A percentile compares a stretch with the other conserved stretches of the same genome.
Evolutionary conservation across 2,797 vertebrate genomes (phyloP).

Genomic region (Leuciscus waleckii): DNA sequence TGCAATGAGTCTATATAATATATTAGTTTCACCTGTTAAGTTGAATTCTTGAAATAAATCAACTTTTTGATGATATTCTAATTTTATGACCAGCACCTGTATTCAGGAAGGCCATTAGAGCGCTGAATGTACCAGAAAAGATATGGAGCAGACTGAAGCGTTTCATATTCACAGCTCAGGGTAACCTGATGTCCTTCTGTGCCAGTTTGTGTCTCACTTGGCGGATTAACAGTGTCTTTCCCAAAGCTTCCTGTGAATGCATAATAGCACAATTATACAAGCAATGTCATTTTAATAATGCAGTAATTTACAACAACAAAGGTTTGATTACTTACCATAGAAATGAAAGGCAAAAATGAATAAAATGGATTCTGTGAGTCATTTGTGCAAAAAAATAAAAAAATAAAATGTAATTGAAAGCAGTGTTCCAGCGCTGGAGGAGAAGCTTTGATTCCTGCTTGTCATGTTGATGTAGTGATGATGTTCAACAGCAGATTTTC

Average conservation of each 20-base stretch:
- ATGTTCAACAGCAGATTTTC: not conserved
- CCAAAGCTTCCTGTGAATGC: slow-evolving; percentile 8
- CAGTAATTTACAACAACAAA: not conserved
- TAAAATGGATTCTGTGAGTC: not conserved
- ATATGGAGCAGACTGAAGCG: not conserved
- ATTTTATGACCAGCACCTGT: too few species aligned
- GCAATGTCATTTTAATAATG: not conserved
- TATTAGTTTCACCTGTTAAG: too few species aligned
- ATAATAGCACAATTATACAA: not conserved
- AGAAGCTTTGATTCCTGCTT: not conserved
- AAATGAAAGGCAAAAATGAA: not conserved
- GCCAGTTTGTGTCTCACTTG: not conserved
- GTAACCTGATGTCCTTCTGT: not conserved
- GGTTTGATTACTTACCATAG: not conserved
- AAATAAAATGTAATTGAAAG: not conserved
- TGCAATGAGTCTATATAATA: too few species aligned
- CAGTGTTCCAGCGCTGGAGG: not conserved
- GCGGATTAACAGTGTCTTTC: not conserved
- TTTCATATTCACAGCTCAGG: slow-evolving; percentile 21
- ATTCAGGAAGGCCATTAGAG: not conserved
- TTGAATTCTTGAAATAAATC: too few species aligned
- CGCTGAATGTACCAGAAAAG: slow-evolving; percentile 45
- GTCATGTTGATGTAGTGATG: not conserved
- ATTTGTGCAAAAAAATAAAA: not conserved
- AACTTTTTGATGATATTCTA: too few species aligned